These are phyloP conservation scores for Zingel zingel DNA, from an alignment of 2,113 vertebrate species.

Conservation along the genomic window DNA sequence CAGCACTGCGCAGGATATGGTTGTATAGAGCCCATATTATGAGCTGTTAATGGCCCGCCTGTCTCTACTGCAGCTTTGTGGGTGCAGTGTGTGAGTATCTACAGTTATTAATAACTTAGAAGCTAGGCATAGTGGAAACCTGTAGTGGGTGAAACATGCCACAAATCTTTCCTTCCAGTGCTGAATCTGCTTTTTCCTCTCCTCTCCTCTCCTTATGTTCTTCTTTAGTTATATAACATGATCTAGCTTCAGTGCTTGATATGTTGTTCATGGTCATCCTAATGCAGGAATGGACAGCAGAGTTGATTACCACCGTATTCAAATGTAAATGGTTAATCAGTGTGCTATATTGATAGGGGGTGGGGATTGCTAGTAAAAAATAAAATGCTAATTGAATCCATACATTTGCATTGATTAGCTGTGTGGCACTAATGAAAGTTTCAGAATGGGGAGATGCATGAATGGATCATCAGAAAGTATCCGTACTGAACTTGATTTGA, in stretches of 20 bases:
- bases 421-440: conserved; percentile 39
- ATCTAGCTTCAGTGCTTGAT: not conserved
- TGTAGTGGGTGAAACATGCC: conserved; percentile 8
- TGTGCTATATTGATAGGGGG: not conserved
- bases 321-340: conserved; percentile 15
- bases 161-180: conserved; percentile 18
- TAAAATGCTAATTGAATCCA: conserved; percentile 51
- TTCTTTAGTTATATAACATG: not conserved
- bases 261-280: not conserved
- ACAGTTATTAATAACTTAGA: conserved; percentile 29
- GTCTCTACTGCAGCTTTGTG: conserved; percentile 10
- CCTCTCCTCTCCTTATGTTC: not conserved
- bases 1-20: conserved; percentile 18
- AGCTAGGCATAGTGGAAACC: conserved; percentile 2
- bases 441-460: conserved; percentile 27
- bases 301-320: not conserved
- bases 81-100: not conserved
- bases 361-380: conserved; percentile 17
- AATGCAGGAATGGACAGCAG: not conserved
- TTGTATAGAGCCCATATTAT: conserved; percentile 18
- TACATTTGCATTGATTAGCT: conserved; percentile 62
- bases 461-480: conserved; percentile 11
- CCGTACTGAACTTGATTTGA: conserved; percentile 6
- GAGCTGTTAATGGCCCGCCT: conserved; percentile 43
- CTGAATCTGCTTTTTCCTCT: conserved; percentile 18